These are phyloP conservation scores for Morus bassanus DNA, from an alignment of 2,797 vertebrate species.

Conservation along the genomic window DNA sequence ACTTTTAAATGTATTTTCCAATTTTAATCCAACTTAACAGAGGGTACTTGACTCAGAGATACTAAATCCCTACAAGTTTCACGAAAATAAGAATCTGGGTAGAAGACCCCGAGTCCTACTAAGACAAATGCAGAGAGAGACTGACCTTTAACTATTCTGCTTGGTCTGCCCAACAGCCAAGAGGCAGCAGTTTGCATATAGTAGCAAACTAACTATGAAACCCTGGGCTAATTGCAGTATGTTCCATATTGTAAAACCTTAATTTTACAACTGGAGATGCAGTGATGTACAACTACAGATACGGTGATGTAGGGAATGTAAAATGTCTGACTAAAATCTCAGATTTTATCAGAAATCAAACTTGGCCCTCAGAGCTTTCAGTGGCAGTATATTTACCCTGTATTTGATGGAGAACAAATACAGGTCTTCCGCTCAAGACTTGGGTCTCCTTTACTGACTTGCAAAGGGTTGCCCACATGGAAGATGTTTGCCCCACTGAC, in stretches of 20 bases:
- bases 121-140: not conserved
- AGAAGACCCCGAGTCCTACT: not conserved
- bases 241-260: not conserved
- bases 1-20: not conserved
- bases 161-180: not conserved
- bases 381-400: not conserved
- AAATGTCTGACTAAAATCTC: not conserved
- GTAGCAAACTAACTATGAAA: not conserved
- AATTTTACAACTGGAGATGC: not conserved
- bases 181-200: not conserved
- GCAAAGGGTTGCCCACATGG: not conserved
- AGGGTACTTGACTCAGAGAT: not conserved
- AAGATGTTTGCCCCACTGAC: not conserved
- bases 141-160: not conserved
- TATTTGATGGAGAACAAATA: not conserved
- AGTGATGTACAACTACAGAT: too few relatives aligned
- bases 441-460: not conserved
- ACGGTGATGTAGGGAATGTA: not conserved
- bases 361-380: not conserved
- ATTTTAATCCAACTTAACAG: not conserved
- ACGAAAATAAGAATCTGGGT: not conserved
- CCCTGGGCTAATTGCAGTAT: not conserved
- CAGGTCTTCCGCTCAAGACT: not conserved
- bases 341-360: not conserved
- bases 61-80: not conserved